phyloP scores from a whole-genome alignment of 1,140 invertebrate genomes.

The Trichonephila clavipes region DNA sequence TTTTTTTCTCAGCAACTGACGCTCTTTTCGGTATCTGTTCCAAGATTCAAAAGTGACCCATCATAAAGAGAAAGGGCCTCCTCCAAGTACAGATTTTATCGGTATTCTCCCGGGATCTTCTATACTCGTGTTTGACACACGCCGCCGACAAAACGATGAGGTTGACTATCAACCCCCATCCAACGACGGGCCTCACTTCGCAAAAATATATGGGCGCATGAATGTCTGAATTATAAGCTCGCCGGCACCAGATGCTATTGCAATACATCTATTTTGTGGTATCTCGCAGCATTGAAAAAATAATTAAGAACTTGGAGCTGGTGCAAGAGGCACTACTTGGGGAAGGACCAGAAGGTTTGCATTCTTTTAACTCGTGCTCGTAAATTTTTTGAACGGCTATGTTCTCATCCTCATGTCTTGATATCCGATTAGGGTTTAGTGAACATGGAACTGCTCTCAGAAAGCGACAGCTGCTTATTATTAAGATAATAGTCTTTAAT shows the following conservation, averaged over 20 bases:
- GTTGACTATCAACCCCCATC: not conserved
- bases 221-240: constrained; percentile 1
- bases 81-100: constrained; percentile 18
- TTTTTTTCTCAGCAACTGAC: not conserved
- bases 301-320: not conserved
- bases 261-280: not conserved
- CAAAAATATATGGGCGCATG: constrained; percentile 34
- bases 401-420: not conserved
- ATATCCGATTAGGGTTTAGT: not conserved
- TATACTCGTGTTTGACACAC: constrained; percentile 4
- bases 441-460: not conserved
- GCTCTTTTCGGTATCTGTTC: not conserved
- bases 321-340: not conserved
- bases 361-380: not conserved
- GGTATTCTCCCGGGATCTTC: not conserved
- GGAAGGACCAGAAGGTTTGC: not conserved
- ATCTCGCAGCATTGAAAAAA: not conserved
- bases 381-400: constrained; percentile 14
- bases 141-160: constrained; percentile 18
- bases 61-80: not conserved
- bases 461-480: not conserved
- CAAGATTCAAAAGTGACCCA: not conserved
- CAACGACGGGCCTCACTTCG: not conserved
- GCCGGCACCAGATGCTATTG: not conserved
- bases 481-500: not conserved